These are phyloP conservation scores for Centroberyx gerrardi DNA, from an alignment of 2,797 vertebrate genomes.

Conservation along the genomic window DNA sequence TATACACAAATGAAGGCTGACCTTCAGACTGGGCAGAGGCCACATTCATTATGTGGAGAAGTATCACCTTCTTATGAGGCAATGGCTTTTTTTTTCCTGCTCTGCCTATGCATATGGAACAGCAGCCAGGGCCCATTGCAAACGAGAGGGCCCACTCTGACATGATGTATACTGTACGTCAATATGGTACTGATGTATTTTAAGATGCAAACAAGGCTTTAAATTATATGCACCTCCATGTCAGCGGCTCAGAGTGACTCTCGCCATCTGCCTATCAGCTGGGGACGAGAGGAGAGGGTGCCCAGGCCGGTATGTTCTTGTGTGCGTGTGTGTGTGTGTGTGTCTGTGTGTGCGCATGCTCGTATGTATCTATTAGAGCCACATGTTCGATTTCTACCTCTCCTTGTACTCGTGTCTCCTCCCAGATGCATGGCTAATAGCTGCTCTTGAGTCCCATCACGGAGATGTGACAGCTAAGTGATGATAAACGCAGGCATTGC, in stretches of 20 bases:
- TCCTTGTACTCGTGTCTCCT: conserved; percentile 87
- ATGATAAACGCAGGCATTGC: conserved; percentile 92
- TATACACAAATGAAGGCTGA: conserved; percentile 98
- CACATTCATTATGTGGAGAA: conserved; percentile 89
- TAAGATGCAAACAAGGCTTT: conserved; percentile 99
- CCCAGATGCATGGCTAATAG: conserved; percentile 94
- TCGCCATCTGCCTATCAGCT: conserved; percentile 99
- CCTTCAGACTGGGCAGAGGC: conserved; percentile 89
- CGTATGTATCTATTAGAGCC: conserved; percentile 89
- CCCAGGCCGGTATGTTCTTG: conserved; percentile 54
- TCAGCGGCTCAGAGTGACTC: conserved; percentile 94
- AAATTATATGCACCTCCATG: conserved; percentile 99
- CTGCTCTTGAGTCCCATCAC: conserved; percentile 91
- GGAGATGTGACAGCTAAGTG: conserved; percentile 91
- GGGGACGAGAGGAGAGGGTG: conserved; percentile 93
- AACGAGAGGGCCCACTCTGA: conserved; percentile 89
- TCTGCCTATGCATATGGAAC: conserved; percentile 88
- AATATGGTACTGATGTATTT: conserved; percentile 99
- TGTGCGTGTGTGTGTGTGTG: conserved; percentile 45
- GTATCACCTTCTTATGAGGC: conserved; percentile 84
- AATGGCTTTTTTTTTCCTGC: conserved; percentile 50
- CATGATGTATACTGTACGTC: conserved; percentile 98
- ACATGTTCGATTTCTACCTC: conserved; percentile 92
- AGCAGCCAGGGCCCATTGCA: conserved; percentile 81
- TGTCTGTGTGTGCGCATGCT: conserved; percentile 28